Conservation (phyloP, 2,797 vertebrate species). For the Kryptolebias ocellatus region DNA sequence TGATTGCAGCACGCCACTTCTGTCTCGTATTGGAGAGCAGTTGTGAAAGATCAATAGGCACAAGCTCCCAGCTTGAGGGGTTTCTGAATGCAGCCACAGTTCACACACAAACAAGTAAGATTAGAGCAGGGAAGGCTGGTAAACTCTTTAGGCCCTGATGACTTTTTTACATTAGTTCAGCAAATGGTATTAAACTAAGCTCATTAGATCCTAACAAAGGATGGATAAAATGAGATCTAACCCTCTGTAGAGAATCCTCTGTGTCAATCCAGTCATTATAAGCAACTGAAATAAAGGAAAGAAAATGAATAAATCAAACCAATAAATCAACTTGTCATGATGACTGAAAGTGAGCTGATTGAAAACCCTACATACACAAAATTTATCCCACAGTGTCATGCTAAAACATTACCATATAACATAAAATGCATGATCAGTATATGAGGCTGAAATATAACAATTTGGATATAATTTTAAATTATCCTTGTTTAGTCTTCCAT, state of each 20-base stretch:
- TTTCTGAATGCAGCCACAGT: slow-evolving; percentile 28
- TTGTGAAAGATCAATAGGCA: slow-evolving; percentile 77
- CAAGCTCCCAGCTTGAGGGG: slow-evolving; percentile 39
- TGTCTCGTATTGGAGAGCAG: slow-evolving; percentile 67
- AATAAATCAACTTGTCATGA: slow-evolving; percentile 11
- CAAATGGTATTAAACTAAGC: slow-evolving; percentile 22
- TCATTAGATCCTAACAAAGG: slow-evolving; percentile 55
- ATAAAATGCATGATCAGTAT: background rate
- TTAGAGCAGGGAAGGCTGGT: slow-evolving; percentile 9
- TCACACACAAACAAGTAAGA: slow-evolving; percentile 23
- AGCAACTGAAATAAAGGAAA: slow-evolving; percentile 19
- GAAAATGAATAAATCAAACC: background rate
- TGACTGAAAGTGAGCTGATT: slow-evolving; percentile 33
- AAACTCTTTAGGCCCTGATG: slow-evolving; percentile 23
- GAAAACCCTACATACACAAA: slow-evolving; percentile 33
- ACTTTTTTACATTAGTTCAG: slow-evolving; percentile 31
- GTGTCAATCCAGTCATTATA: slow-evolving; percentile 21
- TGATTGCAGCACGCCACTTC: slow-evolving; percentile 79
- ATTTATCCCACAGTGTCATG: background rate
- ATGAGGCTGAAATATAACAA: background rate
- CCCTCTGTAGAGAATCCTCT: slow-evolving; percentile 20
- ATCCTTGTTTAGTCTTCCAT: background rate
- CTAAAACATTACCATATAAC: slow-evolving; percentile 17
- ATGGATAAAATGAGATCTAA: slow-evolving; percentile 40
- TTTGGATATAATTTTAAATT: background rate